Evolutionary conservation across 2,888 invertebrate species (phyloP).

Genomic region (Drosophila gaucha): DNA sequence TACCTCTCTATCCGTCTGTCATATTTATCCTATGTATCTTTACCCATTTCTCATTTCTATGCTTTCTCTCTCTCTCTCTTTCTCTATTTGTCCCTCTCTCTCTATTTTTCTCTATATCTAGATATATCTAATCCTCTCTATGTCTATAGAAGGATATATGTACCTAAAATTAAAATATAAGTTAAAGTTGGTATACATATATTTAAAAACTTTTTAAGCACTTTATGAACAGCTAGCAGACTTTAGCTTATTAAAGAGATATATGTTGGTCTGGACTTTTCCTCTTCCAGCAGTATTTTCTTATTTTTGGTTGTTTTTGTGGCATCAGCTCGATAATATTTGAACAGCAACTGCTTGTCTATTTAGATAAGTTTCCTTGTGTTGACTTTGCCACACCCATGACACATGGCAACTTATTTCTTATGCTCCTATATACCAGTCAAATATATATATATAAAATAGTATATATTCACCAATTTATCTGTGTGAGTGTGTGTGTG

Average conservation of each 20-base stretch:
- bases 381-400: constrained; percentile 49
- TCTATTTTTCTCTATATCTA: too few species aligned
- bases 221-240: background rate
- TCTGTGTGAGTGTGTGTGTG: constrained; percentile 22
- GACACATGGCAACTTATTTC: constrained; percentile 35
- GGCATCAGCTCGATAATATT: constrained; percentile 40
- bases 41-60: too few species aligned
- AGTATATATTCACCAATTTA: background rate
- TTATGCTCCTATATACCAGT: constrained; percentile 5
- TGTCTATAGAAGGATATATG: too few species aligned
- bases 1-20: too few species aligned
- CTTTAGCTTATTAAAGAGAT: background rate
- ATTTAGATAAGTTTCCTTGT: constrained; percentile 49
- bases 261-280: background rate
- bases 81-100: too few species aligned
- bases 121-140: too few species aligned
- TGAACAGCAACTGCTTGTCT: constrained; percentile 31
- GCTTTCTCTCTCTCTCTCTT: too few species aligned
- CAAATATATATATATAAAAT: background rate
- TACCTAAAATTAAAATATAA: too few species aligned
- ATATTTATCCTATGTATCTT: too few species aligned
- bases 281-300: constrained; percentile 12
- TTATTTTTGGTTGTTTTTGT: constrained; percentile 10
- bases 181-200: too few species aligned
- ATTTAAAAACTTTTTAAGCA: too few species aligned